Evolutionary conservation across 2,113 vertebrate species (phyloP).

Genomic region (Rhynchomys soricoides): DNA sequence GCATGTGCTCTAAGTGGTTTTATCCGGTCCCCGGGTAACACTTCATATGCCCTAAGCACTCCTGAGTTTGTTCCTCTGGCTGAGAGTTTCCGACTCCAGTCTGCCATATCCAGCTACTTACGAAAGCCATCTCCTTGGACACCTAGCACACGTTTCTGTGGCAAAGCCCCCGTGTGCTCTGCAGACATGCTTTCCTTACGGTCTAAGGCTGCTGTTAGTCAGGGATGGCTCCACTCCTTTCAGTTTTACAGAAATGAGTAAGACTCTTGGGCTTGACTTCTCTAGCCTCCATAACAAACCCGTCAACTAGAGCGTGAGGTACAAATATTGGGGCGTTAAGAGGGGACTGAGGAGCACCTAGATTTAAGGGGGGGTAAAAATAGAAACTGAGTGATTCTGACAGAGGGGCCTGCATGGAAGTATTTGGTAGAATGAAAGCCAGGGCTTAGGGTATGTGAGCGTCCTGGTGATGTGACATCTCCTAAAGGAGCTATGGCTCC

Average conservation of each 20-base stretch:
- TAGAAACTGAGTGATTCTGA: neutral
- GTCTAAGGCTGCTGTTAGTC: neutral
- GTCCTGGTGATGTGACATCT: neutral
- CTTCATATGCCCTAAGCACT: neutral
- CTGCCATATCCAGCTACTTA: neutral
- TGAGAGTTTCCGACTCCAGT: neutral
- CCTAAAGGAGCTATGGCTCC: neutral
- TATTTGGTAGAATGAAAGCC: slow-evolving; percentile 1
- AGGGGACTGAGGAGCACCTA: neutral
- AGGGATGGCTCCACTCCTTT: neutral
- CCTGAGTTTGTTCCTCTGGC: neutral
- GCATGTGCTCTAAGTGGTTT: neutral
- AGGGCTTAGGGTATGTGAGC: neutral
- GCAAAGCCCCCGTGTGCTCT: neutral
- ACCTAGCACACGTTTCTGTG: neutral
- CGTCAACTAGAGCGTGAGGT: neutral
- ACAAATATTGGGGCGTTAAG: neutral
- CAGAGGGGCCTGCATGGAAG: neutral
- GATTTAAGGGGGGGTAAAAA: neutral
- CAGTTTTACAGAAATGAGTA: neutral
- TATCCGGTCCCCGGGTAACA: neutral
- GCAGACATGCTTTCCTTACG: neutral
- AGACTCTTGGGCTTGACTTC: neutral
- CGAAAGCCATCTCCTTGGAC: neutral
- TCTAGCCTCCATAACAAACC: neutral